These are phyloP conservation scores for Emydocephalus ijimae DNA, from an alignment of 2,113 vertebrate species.

Conservation along the genomic window DNA sequence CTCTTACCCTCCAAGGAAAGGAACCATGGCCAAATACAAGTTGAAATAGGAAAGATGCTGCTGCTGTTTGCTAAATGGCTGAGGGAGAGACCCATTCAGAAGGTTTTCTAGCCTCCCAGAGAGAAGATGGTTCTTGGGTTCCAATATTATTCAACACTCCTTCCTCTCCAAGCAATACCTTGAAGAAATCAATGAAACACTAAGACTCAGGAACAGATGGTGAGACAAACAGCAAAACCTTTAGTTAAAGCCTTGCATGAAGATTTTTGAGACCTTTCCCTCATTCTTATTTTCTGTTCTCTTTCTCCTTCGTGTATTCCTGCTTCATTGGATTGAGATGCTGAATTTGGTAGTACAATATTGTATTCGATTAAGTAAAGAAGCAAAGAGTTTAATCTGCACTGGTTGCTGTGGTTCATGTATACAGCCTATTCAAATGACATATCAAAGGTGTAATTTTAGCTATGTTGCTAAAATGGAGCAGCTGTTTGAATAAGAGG, in stretches of 20 bases:
- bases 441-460: not conserved
- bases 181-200: not conserved
- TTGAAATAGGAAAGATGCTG: not conserved
- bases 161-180: not conserved
- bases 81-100: not conserved
- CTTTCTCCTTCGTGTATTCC: not conserved
- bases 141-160: not conserved
- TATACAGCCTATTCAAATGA: not conserved
- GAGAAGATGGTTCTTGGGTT: not conserved
- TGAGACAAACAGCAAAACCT: not conserved
- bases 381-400: not conserved
- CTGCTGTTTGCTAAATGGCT: not conserved
- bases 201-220: not conserved
- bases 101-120: not conserved
- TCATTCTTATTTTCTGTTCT: not conserved
- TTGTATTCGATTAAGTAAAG: not conserved
- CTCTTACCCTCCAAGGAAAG: not conserved
- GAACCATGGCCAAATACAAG: not conserved
- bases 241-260: not conserved
- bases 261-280: not conserved
- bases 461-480: not conserved
- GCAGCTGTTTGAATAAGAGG: not conserved
- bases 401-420: not conserved
- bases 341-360: not conserved
- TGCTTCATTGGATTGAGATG: not conserved